These are phyloP conservation scores for Pachydiplax longipennis DNA, from an alignment of 2,888 invertebrate species.

Conservation along the genomic window DNA sequence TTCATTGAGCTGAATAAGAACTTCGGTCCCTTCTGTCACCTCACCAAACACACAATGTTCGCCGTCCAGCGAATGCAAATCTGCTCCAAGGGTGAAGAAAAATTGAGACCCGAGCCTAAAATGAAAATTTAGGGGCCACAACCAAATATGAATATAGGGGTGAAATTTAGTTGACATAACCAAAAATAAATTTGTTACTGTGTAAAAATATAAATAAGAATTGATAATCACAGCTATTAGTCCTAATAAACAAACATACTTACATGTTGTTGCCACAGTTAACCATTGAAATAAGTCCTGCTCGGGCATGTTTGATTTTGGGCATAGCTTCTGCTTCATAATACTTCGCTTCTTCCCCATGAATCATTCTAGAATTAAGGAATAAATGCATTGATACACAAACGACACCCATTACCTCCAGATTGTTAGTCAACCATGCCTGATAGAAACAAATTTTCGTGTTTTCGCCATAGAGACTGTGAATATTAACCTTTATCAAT, in stretches of 20 bases:
- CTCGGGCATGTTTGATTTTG: conserved; percentile 85
- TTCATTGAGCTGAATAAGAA: conserved; percentile 89
- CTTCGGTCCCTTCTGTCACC: conserved; percentile 89
- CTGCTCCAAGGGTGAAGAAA: conserved; percentile 89
- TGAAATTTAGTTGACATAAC: background rate
- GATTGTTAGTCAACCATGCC: background rate
- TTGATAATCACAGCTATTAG: no score
- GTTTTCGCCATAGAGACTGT: no score
- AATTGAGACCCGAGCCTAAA: conserved; percentile 85
- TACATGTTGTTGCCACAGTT: conserved; percentile 88
- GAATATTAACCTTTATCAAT: no score
- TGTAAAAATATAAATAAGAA: no score
- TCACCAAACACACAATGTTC: conserved; percentile 96
- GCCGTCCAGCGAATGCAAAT: conserved; percentile 88
- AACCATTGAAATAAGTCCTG: conserved; percentile 92
- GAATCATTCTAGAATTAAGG: conserved; percentile 65
- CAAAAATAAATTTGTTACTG: no score
- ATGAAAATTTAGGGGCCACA: background rate
- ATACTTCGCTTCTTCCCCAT: conserved; percentile 85
- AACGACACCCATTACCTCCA: no score
- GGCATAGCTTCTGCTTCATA: conserved; percentile 92
- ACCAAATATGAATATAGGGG: background rate
- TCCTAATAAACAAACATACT: conserved; percentile 48
- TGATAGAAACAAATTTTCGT: background rate
- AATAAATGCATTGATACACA: background rate